Conservation (phyloP, 2,113 vertebrate species). For the Glareola pratincola region DNA sequence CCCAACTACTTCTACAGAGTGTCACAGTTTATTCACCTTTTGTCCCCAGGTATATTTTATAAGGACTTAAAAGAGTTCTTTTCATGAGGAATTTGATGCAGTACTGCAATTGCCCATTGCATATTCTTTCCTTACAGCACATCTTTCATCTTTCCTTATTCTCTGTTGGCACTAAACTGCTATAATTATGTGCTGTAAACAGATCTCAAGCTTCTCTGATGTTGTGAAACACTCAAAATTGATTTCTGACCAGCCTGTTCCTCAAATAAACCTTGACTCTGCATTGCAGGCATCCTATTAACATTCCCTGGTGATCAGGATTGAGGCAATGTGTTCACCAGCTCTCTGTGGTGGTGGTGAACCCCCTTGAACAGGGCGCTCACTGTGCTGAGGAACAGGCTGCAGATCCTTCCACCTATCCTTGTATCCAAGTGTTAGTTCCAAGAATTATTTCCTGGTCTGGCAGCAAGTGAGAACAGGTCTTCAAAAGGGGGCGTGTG, state of each 20-base stretch:
- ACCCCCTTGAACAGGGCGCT: background rate
- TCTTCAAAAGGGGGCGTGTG: background rate
- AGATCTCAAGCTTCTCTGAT: background rate
- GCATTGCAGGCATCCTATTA: background rate
- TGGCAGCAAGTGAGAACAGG: background rate
- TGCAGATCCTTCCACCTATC: background rate
- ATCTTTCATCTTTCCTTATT: background rate
- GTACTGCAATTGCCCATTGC: background rate
- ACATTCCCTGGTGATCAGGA: background rate
- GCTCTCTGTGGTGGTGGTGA: background rate
- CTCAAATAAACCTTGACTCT: conserved; percentile 44
- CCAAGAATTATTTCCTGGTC: background rate
- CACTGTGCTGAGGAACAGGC: background rate
- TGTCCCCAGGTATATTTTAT: background rate
- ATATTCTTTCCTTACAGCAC: background rate
- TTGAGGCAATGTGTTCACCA: background rate
- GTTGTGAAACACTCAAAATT: background rate
- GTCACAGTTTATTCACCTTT: background rate
- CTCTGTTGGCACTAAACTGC: background rate
- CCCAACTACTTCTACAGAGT: background rate
- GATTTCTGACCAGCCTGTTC: background rate
- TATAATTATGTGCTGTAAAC: background rate
- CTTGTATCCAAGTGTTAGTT: background rate
- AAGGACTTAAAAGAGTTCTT: background rate
- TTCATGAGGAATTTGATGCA: background rate